Conservation (phyloP, 2,113 vertebrate species). For the Chamaea fasciata region DNA sequence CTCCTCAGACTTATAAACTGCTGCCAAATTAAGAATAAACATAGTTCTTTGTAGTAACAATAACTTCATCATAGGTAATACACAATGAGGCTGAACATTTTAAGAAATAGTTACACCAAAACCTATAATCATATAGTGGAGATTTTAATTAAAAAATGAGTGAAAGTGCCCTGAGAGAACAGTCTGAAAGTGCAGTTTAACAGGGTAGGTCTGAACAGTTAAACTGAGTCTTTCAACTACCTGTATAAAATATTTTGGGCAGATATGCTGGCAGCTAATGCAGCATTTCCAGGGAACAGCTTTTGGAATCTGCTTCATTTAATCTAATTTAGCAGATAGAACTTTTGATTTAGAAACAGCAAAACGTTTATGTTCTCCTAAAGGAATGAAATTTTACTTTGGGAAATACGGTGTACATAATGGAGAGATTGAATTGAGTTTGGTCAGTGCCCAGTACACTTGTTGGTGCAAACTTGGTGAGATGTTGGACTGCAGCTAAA, state of each 20-base stretch:
- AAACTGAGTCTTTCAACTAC: background rate
- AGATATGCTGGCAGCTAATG: background rate
- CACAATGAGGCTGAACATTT: background rate
- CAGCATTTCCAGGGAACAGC: background rate
- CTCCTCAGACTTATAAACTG: background rate
- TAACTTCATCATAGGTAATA: background rate
- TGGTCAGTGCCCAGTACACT: background rate
- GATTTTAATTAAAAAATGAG: background rate
- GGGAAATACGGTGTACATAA: background rate
- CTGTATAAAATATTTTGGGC: background rate
- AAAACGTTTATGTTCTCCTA: background rate
- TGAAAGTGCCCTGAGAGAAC: background rate
- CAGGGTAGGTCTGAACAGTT: background rate
- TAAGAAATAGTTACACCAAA: background rate
- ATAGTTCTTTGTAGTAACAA: background rate
- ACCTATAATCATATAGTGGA: background rate
- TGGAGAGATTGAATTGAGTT: background rate
- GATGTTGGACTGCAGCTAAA: background rate
- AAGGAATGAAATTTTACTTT: background rate
- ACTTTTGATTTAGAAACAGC: background rate
- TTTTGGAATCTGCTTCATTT: background rate
- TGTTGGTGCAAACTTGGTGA: background rate
- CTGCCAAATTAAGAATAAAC: background rate
- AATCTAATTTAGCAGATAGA: background rate
- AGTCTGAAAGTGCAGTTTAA: background rate